Conservation (phyloP, 2,113 vertebrate genomes). For the Polypterus bichir region DNA sequence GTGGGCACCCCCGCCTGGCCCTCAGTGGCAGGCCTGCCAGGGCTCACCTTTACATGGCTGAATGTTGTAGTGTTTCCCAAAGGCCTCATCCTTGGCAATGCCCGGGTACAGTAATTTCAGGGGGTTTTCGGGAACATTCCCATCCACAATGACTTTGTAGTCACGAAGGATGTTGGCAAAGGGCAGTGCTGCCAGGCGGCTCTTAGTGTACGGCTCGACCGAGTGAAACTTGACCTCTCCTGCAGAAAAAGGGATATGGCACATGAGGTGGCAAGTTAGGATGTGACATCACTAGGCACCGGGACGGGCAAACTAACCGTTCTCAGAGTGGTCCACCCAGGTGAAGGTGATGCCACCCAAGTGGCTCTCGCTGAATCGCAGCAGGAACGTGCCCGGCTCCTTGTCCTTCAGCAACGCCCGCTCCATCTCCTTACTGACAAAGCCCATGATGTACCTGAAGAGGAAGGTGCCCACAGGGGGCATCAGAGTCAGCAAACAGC, state of each 20-base stretch:
- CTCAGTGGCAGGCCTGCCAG: too few species aligned
- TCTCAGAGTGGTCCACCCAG: slow-evolving; percentile 80
- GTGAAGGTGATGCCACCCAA: slow-evolving; percentile 94
- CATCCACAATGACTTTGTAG: slow-evolving; percentile 88
- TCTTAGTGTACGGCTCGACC: slow-evolving; percentile 90
- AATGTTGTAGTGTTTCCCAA: slow-evolving; percentile 86
- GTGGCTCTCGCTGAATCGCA: slow-evolving; percentile 93
- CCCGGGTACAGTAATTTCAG: slow-evolving; percentile 91
- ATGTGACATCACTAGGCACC: too few species aligned
- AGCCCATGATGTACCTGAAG: slow-evolving; percentile 83
- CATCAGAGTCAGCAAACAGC: too few species aligned
- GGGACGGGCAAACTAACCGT: slow-evolving; percentile 43
- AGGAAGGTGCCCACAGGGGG: background rate
- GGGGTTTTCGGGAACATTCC: slow-evolving; percentile 82
- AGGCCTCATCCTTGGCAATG: slow-evolving; percentile 89
- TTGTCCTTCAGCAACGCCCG: slow-evolving; percentile 75
- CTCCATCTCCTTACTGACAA: slow-evolving; percentile 92
- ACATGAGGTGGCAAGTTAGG: background rate
- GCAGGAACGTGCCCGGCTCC: slow-evolving; percentile 77
- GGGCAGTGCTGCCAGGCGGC: slow-evolving; percentile 70
- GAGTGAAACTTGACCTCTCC: slow-evolving; percentile 83
- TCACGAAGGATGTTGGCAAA: slow-evolving; percentile 86
- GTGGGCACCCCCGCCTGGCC: too few species aligned
- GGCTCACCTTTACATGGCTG: slow-evolving; percentile 71
- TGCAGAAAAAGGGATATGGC: slow-evolving; percentile 22